Evolutionary conservation across 2,797 vertebrate species (phyloP).

Genomic region (Carapus acus): DNA sequence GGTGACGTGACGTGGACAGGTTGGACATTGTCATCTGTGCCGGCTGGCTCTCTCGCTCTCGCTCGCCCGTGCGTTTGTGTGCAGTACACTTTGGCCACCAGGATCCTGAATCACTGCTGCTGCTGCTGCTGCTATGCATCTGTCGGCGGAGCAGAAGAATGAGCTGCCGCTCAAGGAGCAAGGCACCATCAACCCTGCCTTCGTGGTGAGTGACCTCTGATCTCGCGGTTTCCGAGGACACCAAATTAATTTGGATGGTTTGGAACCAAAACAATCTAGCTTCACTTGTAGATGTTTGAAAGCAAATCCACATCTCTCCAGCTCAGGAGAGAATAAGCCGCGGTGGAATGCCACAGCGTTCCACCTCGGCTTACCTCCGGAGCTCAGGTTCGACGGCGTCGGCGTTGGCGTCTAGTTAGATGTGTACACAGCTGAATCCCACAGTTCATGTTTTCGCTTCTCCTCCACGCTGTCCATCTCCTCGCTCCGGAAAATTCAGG

Average conservation of each 20-base stretch:
- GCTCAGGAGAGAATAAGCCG: slow-evolving; percentile 36
- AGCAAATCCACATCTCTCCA: neutral
- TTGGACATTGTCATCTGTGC: slow-evolving; percentile 23
- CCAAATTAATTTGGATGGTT: too few relatives aligned
- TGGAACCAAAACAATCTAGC: too few relatives aligned
- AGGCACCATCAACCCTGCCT: slow-evolving; percentile 43
- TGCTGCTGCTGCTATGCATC: slow-evolving; percentile 46
- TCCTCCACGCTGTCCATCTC: too few relatives aligned
- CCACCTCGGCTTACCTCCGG: too few relatives aligned
- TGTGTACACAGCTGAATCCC: slow-evolving; percentile 57
- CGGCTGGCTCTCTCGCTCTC: slow-evolving; percentile 16
- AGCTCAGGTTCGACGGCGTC: too few relatives aligned
- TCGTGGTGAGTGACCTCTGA: slow-evolving; percentile 55
- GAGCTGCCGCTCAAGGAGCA: slow-evolving; percentile 51
- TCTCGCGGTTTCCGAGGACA: too few relatives aligned
- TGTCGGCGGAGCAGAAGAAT: slow-evolving; percentile 48
- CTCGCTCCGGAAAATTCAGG: too few relatives aligned
- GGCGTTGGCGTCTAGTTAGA: too few relatives aligned
- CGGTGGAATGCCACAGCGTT: slow-evolving; percentile 49
- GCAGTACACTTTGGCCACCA: neutral
- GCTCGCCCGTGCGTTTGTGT: slow-evolving; percentile 1
- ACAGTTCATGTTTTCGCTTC: slow-evolving; percentile 8
- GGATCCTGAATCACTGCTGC: neutral
- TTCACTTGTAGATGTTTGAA: too few relatives aligned
- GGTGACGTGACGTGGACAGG: slow-evolving; percentile 31